Evolutionary conservation across 1,140 invertebrate genomes (phyloP), one percentile per base, ranked within the genome.

Genomic region (Lepidostoma basale): DNA sequence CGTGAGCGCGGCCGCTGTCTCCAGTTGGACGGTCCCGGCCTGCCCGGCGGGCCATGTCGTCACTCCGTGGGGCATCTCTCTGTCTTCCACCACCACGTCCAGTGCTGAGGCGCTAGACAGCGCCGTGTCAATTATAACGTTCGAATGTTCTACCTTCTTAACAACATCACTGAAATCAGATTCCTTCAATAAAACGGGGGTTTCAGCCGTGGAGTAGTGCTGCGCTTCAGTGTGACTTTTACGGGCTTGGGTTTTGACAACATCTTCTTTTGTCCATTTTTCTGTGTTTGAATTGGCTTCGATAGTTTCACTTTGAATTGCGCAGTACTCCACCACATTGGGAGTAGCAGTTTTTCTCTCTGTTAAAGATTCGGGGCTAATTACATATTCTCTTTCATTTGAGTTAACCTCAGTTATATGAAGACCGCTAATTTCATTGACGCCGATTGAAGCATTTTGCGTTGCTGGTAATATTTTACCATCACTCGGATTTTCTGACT

Each of bases 381-480:
- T 33, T 25, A 39, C 8, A 10, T 60, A 76, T 75, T 85, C 79
- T 69, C 79, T 80, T 54, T 86, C 85, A 42, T 85, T 75, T 0
- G 76, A 45, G 22, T 79, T 69, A 3, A 85, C 76, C 74, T 87
- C 76, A 39, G 78, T 81, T 16, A 86, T 76, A 1, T 75, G 79
- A 4, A 87, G 42, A 65, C 82, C 77, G 70, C 81, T 80, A 30
- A 76, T 77, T 65, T 83, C 79, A 28, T 78, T 76, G 52, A 86
- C 77, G 18, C 69, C 72, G 9, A 83, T 60, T n/a, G 76, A 76
- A 2, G 79, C 84, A 60, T 72, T 78, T 30, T 76, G 76, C 8
- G 72, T 66, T 28, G 76, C 72, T 3, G 75, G 70, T 47, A 76
- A 74, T 64, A 77, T 74, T 5, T 33, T 22, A 20, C n/a, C 16